A percentile compares a stretch with the other conserved stretches of the same genome.
Evolutionary conservation across 1,140 invertebrate species (phyloP).

Genomic region (Drosophila parabipectinata): DNA sequence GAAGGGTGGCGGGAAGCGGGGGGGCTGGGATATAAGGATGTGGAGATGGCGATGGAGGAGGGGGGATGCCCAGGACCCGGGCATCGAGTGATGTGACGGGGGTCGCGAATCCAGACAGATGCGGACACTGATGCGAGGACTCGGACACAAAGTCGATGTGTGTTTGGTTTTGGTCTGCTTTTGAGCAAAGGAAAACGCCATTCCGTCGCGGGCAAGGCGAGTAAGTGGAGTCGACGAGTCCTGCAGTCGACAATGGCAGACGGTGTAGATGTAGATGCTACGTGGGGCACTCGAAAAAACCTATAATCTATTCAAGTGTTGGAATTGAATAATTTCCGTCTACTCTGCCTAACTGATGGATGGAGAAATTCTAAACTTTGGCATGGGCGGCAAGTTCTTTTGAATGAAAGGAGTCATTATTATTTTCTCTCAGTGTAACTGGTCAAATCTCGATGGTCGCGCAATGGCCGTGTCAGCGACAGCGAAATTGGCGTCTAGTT

Average conservation of each 20-base stretch:
- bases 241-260: constrained; percentile 46
- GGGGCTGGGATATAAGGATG: not conserved
- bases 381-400: too few species aligned
- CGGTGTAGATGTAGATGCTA: constrained; percentile 21
- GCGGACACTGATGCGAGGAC: constrained; percentile 51
- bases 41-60: not conserved
- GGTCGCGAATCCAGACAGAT: constrained; percentile 55
- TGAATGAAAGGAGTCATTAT: not conserved
- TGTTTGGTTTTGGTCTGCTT: constrained; percentile 60
- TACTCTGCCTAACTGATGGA: not conserved
- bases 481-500: constrained; percentile 56
- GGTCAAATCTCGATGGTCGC: constrained; percentile 35
- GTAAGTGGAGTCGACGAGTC: constrained; percentile 42
- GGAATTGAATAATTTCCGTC: not conserved
- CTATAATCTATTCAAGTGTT: not conserved
- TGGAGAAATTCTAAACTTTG: too few species aligned
- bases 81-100: constrained; percentile 38
- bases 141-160: constrained; percentile 62
- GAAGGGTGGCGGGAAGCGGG: constrained; percentile 6
- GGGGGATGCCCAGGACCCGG: constrained; percentile 6
- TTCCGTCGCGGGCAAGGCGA: constrained; percentile 37
- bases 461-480: constrained; percentile 48
- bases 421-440: constrained; percentile 10
- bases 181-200: constrained; percentile 56
- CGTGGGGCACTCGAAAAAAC: constrained; percentile 18